phyloP scores from a whole-genome alignment of 2,888 invertebrate genomes.

The Homarus gammarus region DNA sequence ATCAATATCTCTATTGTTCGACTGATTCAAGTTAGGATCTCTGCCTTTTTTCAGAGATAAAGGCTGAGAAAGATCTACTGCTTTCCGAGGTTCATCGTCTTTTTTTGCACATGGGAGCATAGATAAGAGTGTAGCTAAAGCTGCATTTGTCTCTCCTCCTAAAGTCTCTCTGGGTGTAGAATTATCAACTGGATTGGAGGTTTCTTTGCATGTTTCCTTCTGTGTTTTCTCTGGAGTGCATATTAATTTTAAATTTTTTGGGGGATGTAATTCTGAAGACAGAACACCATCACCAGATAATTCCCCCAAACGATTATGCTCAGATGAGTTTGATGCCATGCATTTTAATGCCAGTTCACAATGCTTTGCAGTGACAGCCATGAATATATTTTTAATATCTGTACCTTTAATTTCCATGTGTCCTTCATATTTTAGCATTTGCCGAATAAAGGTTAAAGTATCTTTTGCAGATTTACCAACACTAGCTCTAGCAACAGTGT shows the following conservation, averaged over 20 bases:
- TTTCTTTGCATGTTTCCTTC: not conserved
- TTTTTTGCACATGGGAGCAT: not conserved
- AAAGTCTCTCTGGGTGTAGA: not conserved
- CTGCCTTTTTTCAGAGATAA: not conserved
- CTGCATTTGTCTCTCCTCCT: not conserved
- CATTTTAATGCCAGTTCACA: not conserved
- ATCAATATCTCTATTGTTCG: not conserved
- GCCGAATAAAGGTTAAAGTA: not conserved
- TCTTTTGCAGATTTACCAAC: not conserved
- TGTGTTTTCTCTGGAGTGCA: not conserved
- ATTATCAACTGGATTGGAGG: not conserved
- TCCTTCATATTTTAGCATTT: not conserved
- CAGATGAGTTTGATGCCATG: too few species aligned
- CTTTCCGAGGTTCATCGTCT: too few species aligned
- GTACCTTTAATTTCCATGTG: not conserved
- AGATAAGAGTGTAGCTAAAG: not conserved
- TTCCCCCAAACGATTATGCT: too few species aligned
- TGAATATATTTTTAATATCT: not conserved
- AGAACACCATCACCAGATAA: not conserved
- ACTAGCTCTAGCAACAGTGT: not conserved
- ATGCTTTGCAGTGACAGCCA: not conserved
- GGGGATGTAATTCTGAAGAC: not conserved
- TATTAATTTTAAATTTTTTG: not conserved
- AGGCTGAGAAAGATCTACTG: not conserved
- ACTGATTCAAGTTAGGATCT: not conserved